These are phyloP conservation scores for Bhutanitis thaidina DNA, from an alignment of 2,888 invertebrate genomes.

Conservation along the genomic window DNA sequence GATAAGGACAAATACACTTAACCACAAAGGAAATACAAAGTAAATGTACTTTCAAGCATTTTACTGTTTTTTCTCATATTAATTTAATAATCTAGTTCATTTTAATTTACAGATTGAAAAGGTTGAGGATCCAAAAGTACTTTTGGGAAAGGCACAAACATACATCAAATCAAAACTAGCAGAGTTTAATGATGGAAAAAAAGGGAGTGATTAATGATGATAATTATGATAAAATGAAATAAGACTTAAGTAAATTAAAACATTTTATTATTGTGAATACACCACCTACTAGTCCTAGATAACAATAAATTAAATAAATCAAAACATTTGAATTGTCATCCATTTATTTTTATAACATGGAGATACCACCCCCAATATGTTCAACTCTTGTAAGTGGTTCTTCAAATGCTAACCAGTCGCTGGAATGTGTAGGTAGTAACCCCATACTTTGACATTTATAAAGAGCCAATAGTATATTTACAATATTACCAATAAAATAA, in stretches of 20 bases:
- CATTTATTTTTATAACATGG: constrained; percentile 71
- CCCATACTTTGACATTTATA: constrained; percentile 99
- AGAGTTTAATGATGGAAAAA: constrained; percentile 59
- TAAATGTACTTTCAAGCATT: too few relatives aligned
- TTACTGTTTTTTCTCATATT: not conserved
- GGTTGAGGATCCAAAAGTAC: constrained; percentile 89
- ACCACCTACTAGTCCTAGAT: constrained; percentile 46
- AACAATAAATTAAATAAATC: constrained; percentile 45
- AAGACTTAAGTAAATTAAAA: constrained; percentile 32
- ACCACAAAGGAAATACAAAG: too few relatives aligned
- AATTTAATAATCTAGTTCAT: not conserved
- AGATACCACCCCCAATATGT: constrained; percentile 90
- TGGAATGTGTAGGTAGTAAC: constrained; percentile 95
- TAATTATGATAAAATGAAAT: constrained; percentile 21
- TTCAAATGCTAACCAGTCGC: constrained; percentile 99
- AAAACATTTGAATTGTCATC: constrained; percentile 29
- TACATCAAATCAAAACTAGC: constrained; percentile 83
- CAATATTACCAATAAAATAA: constrained; percentile 95
- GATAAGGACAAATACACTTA: too few relatives aligned
- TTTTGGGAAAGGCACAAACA: constrained; percentile 85
- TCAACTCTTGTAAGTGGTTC: constrained; percentile 92
- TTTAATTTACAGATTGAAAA: constrained; percentile 84
- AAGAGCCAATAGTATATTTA: constrained; percentile 93
- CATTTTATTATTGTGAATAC: constrained; percentile 59
- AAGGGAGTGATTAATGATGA: constrained; percentile 40